phyloP scores from a whole-genome alignment of 2,113 vertebrate species.

The Synchiropus splendidus region DNA sequence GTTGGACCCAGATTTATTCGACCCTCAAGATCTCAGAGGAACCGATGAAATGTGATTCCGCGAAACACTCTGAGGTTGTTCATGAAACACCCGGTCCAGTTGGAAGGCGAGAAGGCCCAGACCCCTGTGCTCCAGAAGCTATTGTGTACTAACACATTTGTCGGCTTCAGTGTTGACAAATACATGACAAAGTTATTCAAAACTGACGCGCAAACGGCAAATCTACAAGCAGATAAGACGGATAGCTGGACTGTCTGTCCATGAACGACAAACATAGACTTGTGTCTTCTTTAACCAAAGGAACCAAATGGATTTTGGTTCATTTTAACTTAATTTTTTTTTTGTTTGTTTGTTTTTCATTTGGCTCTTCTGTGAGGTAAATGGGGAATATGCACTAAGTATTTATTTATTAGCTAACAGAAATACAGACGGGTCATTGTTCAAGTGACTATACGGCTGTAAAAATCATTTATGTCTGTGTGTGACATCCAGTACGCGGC shows the following conservation, averaged over 20 bases:
- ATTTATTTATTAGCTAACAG: conserved; percentile 74
- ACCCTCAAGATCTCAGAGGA: conserved; percentile 1
- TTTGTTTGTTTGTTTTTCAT: conserved; percentile 63
- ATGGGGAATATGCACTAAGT: conserved; percentile 72
- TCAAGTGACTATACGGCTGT: conserved; percentile 58
- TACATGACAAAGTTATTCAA: conserved; percentile 14
- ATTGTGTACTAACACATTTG: not conserved
- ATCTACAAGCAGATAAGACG: too few species aligned
- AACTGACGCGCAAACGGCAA: conserved; percentile 9
- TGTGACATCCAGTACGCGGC: conserved; percentile 53
- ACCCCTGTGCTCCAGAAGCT: conserved; percentile 3
- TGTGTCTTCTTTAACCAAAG: conserved; percentile 49
- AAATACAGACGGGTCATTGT: conserved; percentile 53
- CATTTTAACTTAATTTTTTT: conserved; percentile 63
- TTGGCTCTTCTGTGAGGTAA: conserved; percentile 48
- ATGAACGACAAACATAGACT: conserved; percentile 34
- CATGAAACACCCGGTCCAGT: not conserved
- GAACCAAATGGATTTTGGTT: conserved; percentile 67
- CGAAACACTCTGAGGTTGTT: conserved; percentile 5
- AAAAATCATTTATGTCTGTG: conserved; percentile 43
- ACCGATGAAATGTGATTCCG: not conserved
- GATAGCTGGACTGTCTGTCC: conserved; percentile 73
- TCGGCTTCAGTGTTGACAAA: conserved; percentile 4
- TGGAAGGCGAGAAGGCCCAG: not conserved
- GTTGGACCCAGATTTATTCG: conserved; percentile 2